Evolutionary conservation across 2,113 vertebrate genomes (phyloP).

Genomic region (Charina bottae): DNA sequence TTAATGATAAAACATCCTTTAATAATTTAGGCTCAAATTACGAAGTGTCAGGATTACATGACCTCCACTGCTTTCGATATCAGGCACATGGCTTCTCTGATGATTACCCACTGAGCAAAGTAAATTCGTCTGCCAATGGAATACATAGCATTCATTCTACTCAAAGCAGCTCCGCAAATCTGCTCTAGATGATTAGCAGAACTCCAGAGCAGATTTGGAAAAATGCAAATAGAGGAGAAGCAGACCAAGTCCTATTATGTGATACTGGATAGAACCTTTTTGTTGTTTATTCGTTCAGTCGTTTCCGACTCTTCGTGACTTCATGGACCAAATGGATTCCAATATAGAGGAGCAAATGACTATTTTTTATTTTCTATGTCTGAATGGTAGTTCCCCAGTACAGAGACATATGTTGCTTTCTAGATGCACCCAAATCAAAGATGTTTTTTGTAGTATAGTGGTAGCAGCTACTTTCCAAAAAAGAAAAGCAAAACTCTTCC

Average conservation of each 20-base stretch:
- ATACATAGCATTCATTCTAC: not conserved
- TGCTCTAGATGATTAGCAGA: no score
- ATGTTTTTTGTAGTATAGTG: not conserved
- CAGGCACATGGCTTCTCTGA: not conserved
- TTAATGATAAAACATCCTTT: not conserved
- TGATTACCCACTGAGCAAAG: not conserved
- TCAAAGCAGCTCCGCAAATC: not conserved
- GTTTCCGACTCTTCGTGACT: no score
- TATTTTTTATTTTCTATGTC: not conserved
- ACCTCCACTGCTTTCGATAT: not conserved
- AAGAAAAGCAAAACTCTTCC: not conserved
- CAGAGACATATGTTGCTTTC: not conserved
- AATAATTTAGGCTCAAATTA: constrained; percentile 13
- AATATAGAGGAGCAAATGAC: not conserved
- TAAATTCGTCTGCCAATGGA: not conserved
- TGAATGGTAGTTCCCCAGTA: not conserved
- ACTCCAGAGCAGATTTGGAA: not conserved
- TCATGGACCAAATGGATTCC: no score
- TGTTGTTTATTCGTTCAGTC: no score
- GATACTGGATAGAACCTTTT: not conserved
- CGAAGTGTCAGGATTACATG: constrained; percentile 20
- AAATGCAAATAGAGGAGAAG: not conserved
- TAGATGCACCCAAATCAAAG: not conserved
- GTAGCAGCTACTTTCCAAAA: not conserved
- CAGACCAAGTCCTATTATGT: not conserved